Percentiles rank a stretch among this genome's conserved stretches.
Conservation (phyloP, 2,113 vertebrate genomes). For the Misgurnus anguillicaudatus region DNA sequence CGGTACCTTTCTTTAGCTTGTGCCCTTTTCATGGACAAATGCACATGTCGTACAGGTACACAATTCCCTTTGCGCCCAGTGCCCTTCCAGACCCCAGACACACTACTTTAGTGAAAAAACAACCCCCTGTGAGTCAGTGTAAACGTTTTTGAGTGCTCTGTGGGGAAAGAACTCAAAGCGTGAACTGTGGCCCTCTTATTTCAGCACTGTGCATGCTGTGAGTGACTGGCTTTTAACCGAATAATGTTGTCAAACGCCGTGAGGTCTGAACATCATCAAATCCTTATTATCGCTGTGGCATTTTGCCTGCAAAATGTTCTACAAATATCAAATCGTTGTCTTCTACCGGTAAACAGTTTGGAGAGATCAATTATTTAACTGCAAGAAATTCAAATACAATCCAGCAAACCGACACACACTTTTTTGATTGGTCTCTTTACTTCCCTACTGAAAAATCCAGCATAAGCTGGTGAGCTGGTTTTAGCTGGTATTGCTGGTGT, state of each 20-base stretch:
- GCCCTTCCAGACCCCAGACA: constrained; percentile 16
- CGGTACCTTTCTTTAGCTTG: constrained; percentile 18
- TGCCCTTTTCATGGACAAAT: constrained; percentile 36
- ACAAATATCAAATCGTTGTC: too few species aligned
- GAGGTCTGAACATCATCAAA: too few species aligned
- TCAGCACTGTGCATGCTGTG: not conserved
- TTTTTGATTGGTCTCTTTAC: too few species aligned
- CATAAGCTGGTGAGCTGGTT: too few species aligned
- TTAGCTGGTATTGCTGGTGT: too few species aligned
- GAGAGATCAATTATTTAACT: too few species aligned
- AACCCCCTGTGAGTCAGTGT: not conserved
- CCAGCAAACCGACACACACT: too few species aligned
- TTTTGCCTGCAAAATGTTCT: too few species aligned
- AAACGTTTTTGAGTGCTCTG: not conserved
- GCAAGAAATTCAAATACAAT: too few species aligned
- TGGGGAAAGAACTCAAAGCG: not conserved
- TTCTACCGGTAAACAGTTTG: too few species aligned
- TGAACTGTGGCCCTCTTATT: not conserved
- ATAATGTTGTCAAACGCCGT: not conserved
- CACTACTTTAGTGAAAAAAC: not conserved
- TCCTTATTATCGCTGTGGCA: too few species aligned
- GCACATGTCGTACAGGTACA: constrained; percentile 2
- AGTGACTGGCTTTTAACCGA: not conserved
- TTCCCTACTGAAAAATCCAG: too few species aligned
- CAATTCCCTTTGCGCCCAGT: not conserved